Base-by-base conservation (phyloP, 2,113 vertebrate species). In the Elanus axillaris region DNA sequence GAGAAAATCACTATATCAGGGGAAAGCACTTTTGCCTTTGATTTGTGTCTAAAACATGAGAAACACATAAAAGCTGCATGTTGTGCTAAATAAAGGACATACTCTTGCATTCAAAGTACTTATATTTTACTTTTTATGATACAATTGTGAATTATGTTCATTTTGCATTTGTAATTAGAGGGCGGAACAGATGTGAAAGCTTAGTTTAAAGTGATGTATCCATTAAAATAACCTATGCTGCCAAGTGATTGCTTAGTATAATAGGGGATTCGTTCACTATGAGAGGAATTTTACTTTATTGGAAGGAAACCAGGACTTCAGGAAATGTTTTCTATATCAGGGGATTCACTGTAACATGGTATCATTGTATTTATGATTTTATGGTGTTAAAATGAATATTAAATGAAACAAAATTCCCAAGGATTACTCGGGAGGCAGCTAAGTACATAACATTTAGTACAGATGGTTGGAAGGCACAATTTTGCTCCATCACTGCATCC, bases 301-400 rank as follows among this genome's bases (percentile, higher is more conserved):
- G 93, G 97, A 97, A 96, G 83, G 94, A 97, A 98, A 97, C 93
- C 91, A 95, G 93, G 95, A 93, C 90, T 95, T 97, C 45, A 88
- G 97, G 97, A 98, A 97, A 96, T 96, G 94, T 98, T 97, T 94
- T 88, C 87, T 96, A 71, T 98, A 95, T 96, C 97, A 97, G 93
- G 97, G 97, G 97, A 98, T 98, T 98, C 93, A 86, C 97, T 95
- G 69, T 98, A 98, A 98, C 94, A 81, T 93, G 93, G 48, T 98
- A 98, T 98, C 96, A 98, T 97, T 97, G 96, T 98, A 99, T 99
- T 99, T 99, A 98, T 99, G 98, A 98, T 98, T 98, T 98, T 98
- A 99, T 98, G 98, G 98, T 98, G 98, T 98, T 98, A 98, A 99
- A 99, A 99, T 99, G 98, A 99, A 99, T 99, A 98, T 99, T 99